Evolutionary conservation across 1,140 invertebrate genomes (phyloP), one percentile per base, ranked within the genome.

Genomic region (Varroa destructor): DNA sequence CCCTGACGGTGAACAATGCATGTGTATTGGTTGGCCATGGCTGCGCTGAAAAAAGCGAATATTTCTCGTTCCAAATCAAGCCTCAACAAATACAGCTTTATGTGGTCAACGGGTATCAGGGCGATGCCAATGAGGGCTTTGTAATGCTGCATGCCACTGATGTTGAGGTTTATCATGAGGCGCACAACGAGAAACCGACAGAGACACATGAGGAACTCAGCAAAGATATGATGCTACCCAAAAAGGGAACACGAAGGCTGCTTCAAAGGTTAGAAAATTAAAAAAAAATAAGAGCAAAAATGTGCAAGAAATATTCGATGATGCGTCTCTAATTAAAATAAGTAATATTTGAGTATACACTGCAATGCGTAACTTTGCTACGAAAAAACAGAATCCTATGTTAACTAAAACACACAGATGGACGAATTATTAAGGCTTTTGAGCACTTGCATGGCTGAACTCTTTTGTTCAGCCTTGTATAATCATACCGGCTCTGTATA

Each of bases 21-120:
- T 43, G 61, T 40, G 10, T 67, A 37, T 37, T 67, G 2, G 12
- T 67, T 5, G 61, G 61, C 61, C 61, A 67, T 67, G 61, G 61
- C 40, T 1, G 46, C 40, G 40, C 36, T 14, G 61, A 67, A 2
- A 67, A 37, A 37, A 2, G 46, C 40, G 61, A 67, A 40, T 67
- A 43, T 46, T 67, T 43, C 37, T 67, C 61, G 1, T 67, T 67
- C 37, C 61, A 67, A 46, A 43, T 67, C 12, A 67, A 67, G 12
- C 61, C 61, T 12, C 40, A 40, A 40, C 61, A 67, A 8, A 12
- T 67, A 37, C 61, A 67, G 14, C 46, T 67, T 37, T 67, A 67
- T 40, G 40, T 67, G 12, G 61, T 67, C 10, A 67, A 46, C 37
- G 36, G 61, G 12, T 67, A 67, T 67, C 61, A 67, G 46, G 61